Percentiles rank a stretch among this genome's conserved stretches.
Conservation (phyloP, 2,797 vertebrate species). For the Coilia nasus region DNA sequence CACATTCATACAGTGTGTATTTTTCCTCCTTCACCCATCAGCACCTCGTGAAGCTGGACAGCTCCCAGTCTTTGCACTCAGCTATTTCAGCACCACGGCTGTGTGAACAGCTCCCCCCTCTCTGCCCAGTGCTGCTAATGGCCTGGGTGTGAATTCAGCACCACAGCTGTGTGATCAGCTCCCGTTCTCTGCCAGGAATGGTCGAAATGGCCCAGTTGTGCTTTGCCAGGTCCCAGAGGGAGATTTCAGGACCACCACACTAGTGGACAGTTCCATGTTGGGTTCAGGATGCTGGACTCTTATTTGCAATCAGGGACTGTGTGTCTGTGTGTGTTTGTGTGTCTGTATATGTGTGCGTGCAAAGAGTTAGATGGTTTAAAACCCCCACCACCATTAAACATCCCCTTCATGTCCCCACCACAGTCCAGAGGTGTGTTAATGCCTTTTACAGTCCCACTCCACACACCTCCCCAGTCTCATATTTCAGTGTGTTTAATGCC, state of each 20-base stretch:
- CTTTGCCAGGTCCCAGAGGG: not conserved
- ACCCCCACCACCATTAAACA: not conserved
- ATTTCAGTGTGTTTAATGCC: no score
- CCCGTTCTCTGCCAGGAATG: no score
- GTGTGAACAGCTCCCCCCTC: not conserved
- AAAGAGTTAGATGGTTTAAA: not conserved
- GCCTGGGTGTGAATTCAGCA: slow-evolving; percentile 2
- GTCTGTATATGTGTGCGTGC: no score
- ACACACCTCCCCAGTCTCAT: no score
- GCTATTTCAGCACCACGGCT: not conserved
- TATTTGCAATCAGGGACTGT: no score
- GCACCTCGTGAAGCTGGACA: not conserved
- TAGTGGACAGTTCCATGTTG: not conserved
- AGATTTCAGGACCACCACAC: not conserved
- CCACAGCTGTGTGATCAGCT: not conserved
- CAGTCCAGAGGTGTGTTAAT: not conserved
- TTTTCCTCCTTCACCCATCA: no score
- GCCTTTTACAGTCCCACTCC: no score
- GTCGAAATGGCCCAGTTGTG: not conserved
- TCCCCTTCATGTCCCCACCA: not conserved
- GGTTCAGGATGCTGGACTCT: not conserved
- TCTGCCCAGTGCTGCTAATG: not conserved
- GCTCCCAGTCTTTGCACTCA: not conserved
- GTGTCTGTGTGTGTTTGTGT: no score
- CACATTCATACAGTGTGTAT: no score